phyloP scores from a whole-genome alignment of 1,140 invertebrate species.

The Drosophila pandora region DNA sequence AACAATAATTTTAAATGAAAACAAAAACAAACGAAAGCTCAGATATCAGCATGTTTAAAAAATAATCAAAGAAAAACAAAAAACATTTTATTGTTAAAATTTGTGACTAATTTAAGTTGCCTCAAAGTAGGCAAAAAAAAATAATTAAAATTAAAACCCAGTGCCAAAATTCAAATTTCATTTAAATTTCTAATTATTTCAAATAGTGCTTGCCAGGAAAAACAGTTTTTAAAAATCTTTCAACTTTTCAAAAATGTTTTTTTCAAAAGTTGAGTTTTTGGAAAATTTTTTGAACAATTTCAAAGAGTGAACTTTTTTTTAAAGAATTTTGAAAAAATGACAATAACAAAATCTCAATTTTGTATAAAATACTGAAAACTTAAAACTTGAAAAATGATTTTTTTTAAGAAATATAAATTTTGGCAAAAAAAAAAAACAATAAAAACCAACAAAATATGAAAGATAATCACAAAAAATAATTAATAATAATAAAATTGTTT shows the following conservation, averaged over 20 bases:
- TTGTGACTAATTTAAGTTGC: constrained; percentile 42
- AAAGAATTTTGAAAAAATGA: too few relatives aligned
- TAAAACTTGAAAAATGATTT: too few relatives aligned
- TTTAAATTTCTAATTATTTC: constrained; percentile 3
- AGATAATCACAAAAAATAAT: neutral
- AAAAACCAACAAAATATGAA: neutral
- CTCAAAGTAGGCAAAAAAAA: constrained; percentile 37
- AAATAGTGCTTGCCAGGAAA: neutral
- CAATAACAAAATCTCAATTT: too few relatives aligned
- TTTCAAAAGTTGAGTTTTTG: too few relatives aligned
- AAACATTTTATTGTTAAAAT: constrained; percentile 27
- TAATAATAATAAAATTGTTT: neutral
- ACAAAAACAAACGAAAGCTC: constrained; percentile 6
- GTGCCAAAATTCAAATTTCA: constrained; percentile 17
- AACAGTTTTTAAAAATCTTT: neutral
- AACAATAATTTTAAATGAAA: constrained; percentile 2
- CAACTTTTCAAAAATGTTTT: neutral
- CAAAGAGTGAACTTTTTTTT: too few relatives aligned
- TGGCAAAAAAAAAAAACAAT: too few relatives aligned
- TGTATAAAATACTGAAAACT: too few relatives aligned
- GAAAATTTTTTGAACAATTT: too few relatives aligned
- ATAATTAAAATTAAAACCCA: neutral
- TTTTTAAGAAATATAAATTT: too few relatives aligned
- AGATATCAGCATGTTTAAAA: constrained; percentile 34
- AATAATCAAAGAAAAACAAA: constrained; percentile 9